A percentile compares a stretch with the other conserved stretches of the same genome.
phyloP scores from a whole-genome alignment of 1,140 invertebrate genomes.

The Megalopta genalis region DNA sequence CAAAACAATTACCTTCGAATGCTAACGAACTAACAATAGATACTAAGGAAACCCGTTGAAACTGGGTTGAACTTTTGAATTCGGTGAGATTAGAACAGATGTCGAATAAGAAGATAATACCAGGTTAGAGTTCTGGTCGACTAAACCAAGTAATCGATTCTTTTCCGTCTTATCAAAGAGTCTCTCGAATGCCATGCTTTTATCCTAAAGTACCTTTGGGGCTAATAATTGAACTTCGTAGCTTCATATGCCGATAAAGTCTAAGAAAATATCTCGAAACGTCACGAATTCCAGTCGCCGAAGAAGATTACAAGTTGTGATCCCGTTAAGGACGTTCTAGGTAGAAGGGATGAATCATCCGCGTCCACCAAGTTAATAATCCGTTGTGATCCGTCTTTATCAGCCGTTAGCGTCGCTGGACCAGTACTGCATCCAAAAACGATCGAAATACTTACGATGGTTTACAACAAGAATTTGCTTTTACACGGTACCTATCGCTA shows the following conservation, averaged over 20 bases:
- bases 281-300: background rate
- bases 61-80: no score
- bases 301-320: background rate
- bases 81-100: background rate
- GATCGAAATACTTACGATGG: background rate
- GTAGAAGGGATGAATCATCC: slow-evolving; percentile 8
- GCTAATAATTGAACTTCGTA: background rate
- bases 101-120: background rate
- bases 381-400: background rate
- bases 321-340: background rate
- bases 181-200: background rate
- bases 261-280: background rate
- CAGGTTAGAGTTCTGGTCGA: background rate
- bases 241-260: background rate
- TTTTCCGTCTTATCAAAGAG: background rate
- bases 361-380: slow-evolving; percentile 26
- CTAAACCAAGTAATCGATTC: background rate
- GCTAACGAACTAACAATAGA: no score
- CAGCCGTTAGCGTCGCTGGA: background rate
- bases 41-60: no score
- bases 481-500: no score
- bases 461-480: background rate
- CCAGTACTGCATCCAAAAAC: background rate
- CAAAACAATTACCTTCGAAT: no score
- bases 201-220: no score